Conservation (phyloP, 64 coral and sea anemone species). For the Orbicella faveolata region DNA sequence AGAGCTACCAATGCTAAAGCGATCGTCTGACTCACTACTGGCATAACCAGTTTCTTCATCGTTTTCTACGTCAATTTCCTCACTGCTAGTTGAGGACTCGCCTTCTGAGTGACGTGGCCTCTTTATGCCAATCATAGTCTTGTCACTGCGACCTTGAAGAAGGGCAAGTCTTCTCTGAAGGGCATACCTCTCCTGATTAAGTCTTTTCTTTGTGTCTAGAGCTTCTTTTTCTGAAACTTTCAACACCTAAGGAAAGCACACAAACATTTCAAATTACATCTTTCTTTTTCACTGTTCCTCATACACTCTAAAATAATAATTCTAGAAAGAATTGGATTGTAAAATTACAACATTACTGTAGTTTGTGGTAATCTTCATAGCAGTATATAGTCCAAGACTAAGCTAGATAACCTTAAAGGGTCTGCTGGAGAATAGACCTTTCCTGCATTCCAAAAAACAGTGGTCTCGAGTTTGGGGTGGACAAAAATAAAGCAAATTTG, state of each 20-base stretch:
- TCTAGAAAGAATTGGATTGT: neutral
- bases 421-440: no score
- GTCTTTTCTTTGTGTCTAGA: conserved; percentile 56
- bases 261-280: neutral
- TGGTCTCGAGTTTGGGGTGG: no score
- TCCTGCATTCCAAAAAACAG: no score
- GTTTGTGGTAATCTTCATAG: no score
- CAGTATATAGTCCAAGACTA: no score
- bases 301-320: no score
- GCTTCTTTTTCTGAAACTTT: conserved; percentile 72
- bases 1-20: conserved; percentile 62
- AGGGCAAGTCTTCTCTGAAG: conserved; percentile 46
- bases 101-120: conserved; percentile 67
- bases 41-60: conserved; percentile 77
- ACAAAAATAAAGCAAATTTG: no score
- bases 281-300: neutral
- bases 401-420: no score
- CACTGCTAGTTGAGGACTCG: conserved; percentile 52
- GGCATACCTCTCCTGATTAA: conserved; percentile 43
- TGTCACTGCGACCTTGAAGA: conserved; percentile 52
- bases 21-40: conserved; percentile 75
- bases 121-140: conserved; percentile 28
- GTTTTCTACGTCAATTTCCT: conserved; percentile 82
- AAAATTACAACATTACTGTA: no score
- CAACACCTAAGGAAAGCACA: conserved; percentile 40